Base-by-base conservation (phyloP, 1,140 invertebrate species). In the Lepidurus apus region DNA sequence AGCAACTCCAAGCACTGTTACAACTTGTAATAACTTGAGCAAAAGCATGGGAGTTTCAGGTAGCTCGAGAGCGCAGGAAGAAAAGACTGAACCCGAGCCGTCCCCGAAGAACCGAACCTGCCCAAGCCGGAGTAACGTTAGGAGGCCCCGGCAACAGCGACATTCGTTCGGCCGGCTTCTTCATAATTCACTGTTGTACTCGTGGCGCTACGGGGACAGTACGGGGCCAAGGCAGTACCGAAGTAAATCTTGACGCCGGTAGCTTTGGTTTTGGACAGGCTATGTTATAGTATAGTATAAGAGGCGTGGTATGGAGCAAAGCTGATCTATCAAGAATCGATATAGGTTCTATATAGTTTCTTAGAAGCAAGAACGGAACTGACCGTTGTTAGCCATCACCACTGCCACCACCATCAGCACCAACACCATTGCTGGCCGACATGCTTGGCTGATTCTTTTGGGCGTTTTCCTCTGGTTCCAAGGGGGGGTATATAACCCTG, bases 381-480 rank as follows among this genome's bases (percentile, higher is more conserved):
- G 53, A 65, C 53, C 53, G 53, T 65, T 65, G 17, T 65, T 65
- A 21, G 53, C 53, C 13, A 65, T 65, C 53, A 65, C 53, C 53
- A 65, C 53, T 9, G 53, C 53, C 53, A 65, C 53, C 53, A 65
- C 53, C 53, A 65, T 65, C 17, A n/a, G 53, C 53, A 65, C 53
- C 53, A 65, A 65, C 53, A 65, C 53, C 53, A 9, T 65, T 13
- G 53, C 53, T 21, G 21, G 53, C 53, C 21, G 53, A 65, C 53
- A 65, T 65, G 53, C 53, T 65, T n/a, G 53, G 53, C 53, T 65
- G 53, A 17, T 65, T 65, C 53, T 65, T 65, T 65, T 65, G 53
- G 53, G 53, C 53, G 53, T 65, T 65, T 65, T 65, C 53, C 53
- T 65, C 53, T 21, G 21, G 17, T 65, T 21, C 53, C 53, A 13